Evolutionary conservation across 2,113 vertebrate genomes (phyloP), one percentile per base, ranked within the genome.

Genomic region (Salvelinus namaycush): DNA sequence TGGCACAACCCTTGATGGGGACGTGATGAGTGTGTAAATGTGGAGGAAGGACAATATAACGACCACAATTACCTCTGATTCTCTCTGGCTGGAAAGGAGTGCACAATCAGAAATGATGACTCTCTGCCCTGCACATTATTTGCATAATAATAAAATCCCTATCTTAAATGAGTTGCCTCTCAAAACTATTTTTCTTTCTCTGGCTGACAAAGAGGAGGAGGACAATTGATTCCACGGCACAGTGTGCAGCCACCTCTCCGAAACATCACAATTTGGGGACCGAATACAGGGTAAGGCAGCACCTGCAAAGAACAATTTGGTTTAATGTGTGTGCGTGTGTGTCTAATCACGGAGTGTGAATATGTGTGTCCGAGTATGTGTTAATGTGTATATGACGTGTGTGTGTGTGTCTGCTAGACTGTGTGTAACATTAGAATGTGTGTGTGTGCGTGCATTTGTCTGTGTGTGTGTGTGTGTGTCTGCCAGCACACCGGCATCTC

Each of bases 121-220:
- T 79, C 77, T 77, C 76, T 77, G 81, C 82, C 87, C 80, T 73
- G 84, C 70, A 82, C 84, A 70, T 74, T 20, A 89, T 91, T 88
- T 89, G 81, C 89, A 93, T 91, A 85, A 90, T 89, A 86, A 89
- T 87, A 86, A 89, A 90, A 89, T 90, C 79, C 83, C 84, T 87
- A 78, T 83, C 79, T 89, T 83, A 90, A 88, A 88, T 77, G 74
- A 89, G 87, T 73, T 83, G 75, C 79, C 74, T 70, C 69, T 24
- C 74, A 79, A 82, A 84, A 86, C 85, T 39, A 83, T 78, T 84
- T 80, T 81, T 78, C 77, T 79, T 81, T 74, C 64, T 67, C 74
- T 74, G 68, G 70, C 66, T 81, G 79, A 88, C 83, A 78, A 77
- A 62, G 59, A 5, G 20, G 39, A 67, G 31, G 65, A n/a, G 65